phyloP scores from a whole-genome alignment of 2,113 vertebrate species.

The Bettongia penicillata region DNA sequence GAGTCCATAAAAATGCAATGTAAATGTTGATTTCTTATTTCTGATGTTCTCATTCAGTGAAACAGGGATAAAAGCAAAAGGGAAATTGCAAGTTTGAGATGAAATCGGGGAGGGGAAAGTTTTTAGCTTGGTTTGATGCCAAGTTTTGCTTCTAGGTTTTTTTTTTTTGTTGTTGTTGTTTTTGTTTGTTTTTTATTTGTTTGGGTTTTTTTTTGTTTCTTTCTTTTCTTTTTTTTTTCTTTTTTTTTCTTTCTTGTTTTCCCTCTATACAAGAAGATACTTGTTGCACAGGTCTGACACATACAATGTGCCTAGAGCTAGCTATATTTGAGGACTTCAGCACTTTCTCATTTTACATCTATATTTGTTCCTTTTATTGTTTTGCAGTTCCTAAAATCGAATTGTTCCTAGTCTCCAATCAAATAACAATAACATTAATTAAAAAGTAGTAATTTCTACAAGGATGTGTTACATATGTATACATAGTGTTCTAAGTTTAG shows the following conservation, averaged over 20 bases:
- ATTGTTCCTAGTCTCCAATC: neutral
- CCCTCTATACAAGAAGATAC: neutral
- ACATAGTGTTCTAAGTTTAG: neutral
- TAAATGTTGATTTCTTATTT: conserved; percentile 42
- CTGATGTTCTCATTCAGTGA: neutral
- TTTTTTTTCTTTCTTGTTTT: neutral
- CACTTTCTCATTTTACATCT: neutral
- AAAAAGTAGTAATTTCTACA: neutral
- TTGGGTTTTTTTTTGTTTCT: no score
- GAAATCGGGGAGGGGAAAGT: neutral
- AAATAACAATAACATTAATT: conserved; percentile 7
- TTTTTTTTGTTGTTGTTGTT: neutral
- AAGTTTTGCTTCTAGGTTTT: neutral
- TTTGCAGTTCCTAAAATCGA: conserved; percentile 13
- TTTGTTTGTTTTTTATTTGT: no score
- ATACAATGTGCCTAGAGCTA: neutral
- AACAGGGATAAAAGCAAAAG: neutral
- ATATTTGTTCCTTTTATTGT: neutral
- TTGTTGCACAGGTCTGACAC: neutral
- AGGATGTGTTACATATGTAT: neutral
- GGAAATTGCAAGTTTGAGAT: neutral
- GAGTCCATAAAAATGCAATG: conserved; percentile 47
- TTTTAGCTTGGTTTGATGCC: neutral
- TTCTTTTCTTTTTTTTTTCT: neutral
- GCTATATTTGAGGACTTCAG: neutral